Base-by-base conservation (phyloP, 2,113 vertebrate genomes). In the Nannobrachium achirus region DNA sequence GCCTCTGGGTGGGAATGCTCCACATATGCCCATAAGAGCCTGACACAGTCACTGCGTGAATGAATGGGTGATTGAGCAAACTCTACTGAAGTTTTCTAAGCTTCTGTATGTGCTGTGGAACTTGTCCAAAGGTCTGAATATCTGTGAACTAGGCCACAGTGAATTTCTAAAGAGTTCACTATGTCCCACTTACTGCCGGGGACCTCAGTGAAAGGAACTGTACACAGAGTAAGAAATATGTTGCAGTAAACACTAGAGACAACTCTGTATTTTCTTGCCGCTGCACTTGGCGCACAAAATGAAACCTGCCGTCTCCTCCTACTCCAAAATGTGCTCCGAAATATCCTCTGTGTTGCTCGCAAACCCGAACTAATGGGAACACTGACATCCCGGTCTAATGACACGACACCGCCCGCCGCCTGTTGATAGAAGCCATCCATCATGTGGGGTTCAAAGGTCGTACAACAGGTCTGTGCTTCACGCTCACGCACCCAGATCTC, bases 381-480 rank as follows among this genome's bases (percentile, higher is more conserved):
- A 56, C 56, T 83, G 67, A 69, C 77, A 71, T 76, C 64, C 73
- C 53, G 49, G 46, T 56, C 63, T 69, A 33, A 33, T 33, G 16
- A 61, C 52, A 62, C 73, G 57, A 71, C 68, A 76, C 72, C 59
- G 65, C 50, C 50, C 38, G 56, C 56, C 57, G 71, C 63, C 67
- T 44, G 63, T 55, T 75, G 84, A 89, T 82, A 71, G 78, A 77
- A 71, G 56, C 58, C 61, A 88, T 89, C 87, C 86, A 87, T 90
- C 91, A 89, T 60, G 49, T 19, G 10, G 59, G 53, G 84, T 88
- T 86, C 90, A 91, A 82, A 76, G 83, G 83, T 89, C 77, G 69
- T 64, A 62, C 72, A 77, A 62, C 62, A 73, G 75, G 83, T 82
- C 72, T 67, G 71, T 77, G 71, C 78, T 85, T 86, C 84, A 82